These are phyloP conservation scores for Noturus placidus DNA, from an alignment of 2,113 vertebrate genomes.

Conservation along the genomic window DNA sequence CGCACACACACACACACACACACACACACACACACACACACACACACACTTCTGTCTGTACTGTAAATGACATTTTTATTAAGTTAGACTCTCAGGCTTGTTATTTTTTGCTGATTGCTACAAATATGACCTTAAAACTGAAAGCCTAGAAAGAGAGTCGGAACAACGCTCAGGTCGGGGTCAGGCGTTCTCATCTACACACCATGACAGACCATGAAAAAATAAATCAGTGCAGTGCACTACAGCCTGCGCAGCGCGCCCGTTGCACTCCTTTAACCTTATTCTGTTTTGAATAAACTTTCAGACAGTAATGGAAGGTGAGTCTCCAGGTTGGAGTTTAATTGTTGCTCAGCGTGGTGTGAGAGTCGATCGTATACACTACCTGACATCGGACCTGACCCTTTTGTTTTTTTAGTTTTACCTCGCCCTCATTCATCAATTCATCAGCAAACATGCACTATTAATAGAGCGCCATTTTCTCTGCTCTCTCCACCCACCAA, in stretches of 20 bases:
- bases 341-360: background rate
- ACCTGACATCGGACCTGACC: background rate
- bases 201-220: background rate
- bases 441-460: background rate
- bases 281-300: background rate
- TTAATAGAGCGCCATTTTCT: too few species aligned
- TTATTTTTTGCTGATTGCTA: background rate
- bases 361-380: background rate
- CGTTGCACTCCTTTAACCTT: background rate
- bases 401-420: background rate
- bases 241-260: background rate
- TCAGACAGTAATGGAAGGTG: background rate
- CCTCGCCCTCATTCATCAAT: background rate
- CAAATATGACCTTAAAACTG: background rate
- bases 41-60: constrained; percentile 32
- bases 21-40: background rate
- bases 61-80: constrained; percentile 8
- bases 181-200: background rate
- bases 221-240: background rate
- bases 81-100: background rate
- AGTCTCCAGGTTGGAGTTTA: background rate
- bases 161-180: background rate
- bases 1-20: constrained; percentile 4
- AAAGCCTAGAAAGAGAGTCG: background rate
- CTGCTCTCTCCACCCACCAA: too few species aligned